Evolutionary conservation across 2,888 invertebrate genomes (phyloP).

Genomic region (Eupithecia pulchellata): DNA sequence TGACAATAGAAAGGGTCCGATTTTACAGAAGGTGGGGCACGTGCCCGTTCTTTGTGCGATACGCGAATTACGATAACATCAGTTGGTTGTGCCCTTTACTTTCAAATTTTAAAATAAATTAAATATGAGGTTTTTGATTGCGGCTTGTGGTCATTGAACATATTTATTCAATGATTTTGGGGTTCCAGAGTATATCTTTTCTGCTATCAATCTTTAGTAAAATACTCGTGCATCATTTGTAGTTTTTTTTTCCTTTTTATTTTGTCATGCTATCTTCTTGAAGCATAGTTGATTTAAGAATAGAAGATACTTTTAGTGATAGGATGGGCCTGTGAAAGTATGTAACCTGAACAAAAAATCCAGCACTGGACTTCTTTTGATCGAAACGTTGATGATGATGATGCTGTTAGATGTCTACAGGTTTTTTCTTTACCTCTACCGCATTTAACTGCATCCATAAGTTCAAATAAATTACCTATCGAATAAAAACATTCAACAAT

Average conservation of each 20-base stretch:
- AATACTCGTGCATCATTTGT: no score
- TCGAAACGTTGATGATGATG: background rate
- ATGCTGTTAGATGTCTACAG: background rate
- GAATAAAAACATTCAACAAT: slow-evolving; percentile 26
- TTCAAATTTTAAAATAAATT: slow-evolving; percentile 21
- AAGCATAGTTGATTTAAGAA: no score
- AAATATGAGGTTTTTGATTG: background rate
- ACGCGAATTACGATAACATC: slow-evolving; percentile 54
- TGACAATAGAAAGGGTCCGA: slow-evolving; percentile 61
- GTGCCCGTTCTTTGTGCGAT: slow-evolving; percentile 57
- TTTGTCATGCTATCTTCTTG: no score
- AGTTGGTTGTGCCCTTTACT: slow-evolving; percentile 57
- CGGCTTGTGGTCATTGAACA: slow-evolving; percentile 18
- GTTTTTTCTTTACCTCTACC: background rate
- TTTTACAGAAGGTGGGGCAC: slow-evolving; percentile 55
- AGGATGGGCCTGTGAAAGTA: no score
- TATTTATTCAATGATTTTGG: background rate
- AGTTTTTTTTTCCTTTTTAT: no score
- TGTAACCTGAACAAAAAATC: no score
- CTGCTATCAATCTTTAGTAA: no score
- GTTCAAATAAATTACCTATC: slow-evolving; percentile 11
- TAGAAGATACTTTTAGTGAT: no score
- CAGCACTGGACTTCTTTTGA: no score
- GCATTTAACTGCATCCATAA: slow-evolving; percentile 20
- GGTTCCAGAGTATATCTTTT: background rate